A percentile compares a stretch with the other conserved stretches of the same genome.
Evolutionary conservation across 2,888 invertebrate species (phyloP).

Genomic region (Drosophila subsilvestris): DNA sequence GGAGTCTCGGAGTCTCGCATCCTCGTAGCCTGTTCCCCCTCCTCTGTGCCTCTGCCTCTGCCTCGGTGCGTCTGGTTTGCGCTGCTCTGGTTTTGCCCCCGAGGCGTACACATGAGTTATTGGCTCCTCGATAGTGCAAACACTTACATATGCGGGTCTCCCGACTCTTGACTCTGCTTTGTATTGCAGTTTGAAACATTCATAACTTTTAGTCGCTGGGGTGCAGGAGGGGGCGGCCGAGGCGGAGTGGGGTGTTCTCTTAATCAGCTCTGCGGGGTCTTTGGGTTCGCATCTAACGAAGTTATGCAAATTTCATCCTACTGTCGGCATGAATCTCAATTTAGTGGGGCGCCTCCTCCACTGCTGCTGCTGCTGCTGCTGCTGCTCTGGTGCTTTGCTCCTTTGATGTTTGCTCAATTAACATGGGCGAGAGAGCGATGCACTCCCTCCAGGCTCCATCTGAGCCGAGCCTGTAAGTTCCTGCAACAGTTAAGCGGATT

Average conservation of each 20-base stretch:
- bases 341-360: constrained; percentile 2
- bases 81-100: constrained; percentile 14
- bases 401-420: constrained; percentile 48
- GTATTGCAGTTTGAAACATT: constrained; percentile 33
- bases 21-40: neutral
- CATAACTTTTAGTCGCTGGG: constrained; percentile 22
- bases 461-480: too few species aligned
- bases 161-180: constrained; percentile 18
- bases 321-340: constrained; percentile 28
- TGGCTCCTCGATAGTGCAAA: constrained; percentile 37
- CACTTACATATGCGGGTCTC: constrained; percentile 29
- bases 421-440: constrained; percentile 20
- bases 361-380: neutral
- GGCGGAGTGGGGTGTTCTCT: neutral
- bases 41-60: constrained; percentile 1
- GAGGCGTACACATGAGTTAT: constrained; percentile 37
- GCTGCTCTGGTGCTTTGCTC: neutral
- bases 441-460: neutral
- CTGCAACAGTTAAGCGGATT: constrained; percentile 40
- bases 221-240: too few species aligned
- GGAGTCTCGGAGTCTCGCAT: too few species aligned
- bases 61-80: constrained; percentile 8
- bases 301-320: constrained; percentile 23
- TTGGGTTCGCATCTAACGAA: constrained; percentile 20
- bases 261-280: constrained; percentile 17